A percentile compares a stretch with the other conserved stretches of the same genome.
Evolutionary conservation across 1,140 invertebrate species (phyloP).

Genomic region (Anadara kagoshimensis): DNA sequence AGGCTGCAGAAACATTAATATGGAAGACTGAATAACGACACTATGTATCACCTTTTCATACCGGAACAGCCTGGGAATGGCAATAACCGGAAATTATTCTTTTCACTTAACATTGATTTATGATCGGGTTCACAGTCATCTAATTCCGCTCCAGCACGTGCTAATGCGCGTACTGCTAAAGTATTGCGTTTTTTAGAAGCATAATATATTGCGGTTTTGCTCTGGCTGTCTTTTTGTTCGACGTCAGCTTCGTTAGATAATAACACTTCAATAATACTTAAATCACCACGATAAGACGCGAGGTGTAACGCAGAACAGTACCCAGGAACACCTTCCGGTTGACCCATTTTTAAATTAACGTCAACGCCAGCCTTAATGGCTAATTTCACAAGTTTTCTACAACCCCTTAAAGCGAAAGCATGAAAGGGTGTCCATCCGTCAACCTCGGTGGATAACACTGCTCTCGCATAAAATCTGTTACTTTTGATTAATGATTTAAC

Average conservation of each 20-base stretch:
- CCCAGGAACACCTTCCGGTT: slow-evolving; percentile 60
- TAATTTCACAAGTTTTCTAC: slow-evolving; percentile 62
- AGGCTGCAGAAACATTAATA: too few relatives aligned
- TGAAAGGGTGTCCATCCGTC: slow-evolving; percentile 68
- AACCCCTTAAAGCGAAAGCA: slow-evolving; percentile 63
- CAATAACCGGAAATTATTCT: too few relatives aligned
- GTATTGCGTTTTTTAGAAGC: slow-evolving; percentile 55
- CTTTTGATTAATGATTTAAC: slow-evolving; percentile 55
- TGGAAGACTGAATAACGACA: too few relatives aligned
- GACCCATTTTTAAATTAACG: slow-evolving; percentile 61
- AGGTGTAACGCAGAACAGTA: slow-evolving; percentile 62
- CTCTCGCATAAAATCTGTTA: slow-evolving; percentile 48
- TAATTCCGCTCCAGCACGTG: slow-evolving; percentile 61
- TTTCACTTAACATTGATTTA: too few relatives aligned
- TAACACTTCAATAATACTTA: slow-evolving; percentile 61
- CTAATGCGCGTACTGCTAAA: slow-evolving; percentile 56
- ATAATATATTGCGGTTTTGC: slow-evolving; percentile 58
- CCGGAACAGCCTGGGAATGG: too few relatives aligned
- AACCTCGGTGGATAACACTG: slow-evolving; percentile 55
- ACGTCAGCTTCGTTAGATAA: slow-evolving; percentile 53
- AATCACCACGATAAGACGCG: slow-evolving; percentile 65
- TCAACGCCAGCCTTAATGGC: slow-evolving; percentile 56
- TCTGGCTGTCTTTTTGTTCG: slow-evolving; percentile 42
- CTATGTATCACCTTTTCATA: too few relatives aligned
- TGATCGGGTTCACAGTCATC: slow-evolving; percentile 24